Conservation (phyloP, 2,888 invertebrate genomes). For the Copidosoma aretas region DNA sequence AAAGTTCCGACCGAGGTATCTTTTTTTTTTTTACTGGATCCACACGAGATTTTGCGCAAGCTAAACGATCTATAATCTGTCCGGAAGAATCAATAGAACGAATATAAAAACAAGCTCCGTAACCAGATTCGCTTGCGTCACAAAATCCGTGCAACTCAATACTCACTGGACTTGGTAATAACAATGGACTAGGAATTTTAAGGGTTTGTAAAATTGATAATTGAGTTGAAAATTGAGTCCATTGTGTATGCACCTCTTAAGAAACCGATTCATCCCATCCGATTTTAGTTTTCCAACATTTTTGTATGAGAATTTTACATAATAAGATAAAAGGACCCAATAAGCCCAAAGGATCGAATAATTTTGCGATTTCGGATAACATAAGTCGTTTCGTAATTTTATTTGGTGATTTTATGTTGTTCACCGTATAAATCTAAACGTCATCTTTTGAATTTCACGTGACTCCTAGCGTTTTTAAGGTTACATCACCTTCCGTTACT, state of each 20-base stretch:
- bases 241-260: neutral
- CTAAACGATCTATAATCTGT: neutral
- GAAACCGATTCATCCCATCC: conserved; percentile 7
- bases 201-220: neutral
- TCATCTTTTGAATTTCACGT: too few relatives aligned
- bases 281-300: conserved; percentile 7
- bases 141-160: conserved; percentile 13
- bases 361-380: conserved; percentile 7
- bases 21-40: neutral
- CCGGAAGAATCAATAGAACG: neutral
- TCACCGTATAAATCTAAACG: too few relatives aligned
- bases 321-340: neutral
- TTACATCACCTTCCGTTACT: conserved; percentile 15
- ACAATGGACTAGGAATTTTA: neutral
- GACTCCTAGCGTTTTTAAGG: conserved; percentile 36
- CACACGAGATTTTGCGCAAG: neutral
- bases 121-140: conserved; percentile 9
- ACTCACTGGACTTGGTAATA: neutral
- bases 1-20: neutral
- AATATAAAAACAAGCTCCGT: neutral
- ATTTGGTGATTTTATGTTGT: too few relatives aligned
- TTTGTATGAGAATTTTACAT: neutral
- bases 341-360: conserved; percentile 5
- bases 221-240: neutral
- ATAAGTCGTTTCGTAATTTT: conserved; percentile 22